Evolutionary conservation across 1,140 invertebrate genomes (phyloP).

Genomic region (Platorchestia sp.): DNA sequence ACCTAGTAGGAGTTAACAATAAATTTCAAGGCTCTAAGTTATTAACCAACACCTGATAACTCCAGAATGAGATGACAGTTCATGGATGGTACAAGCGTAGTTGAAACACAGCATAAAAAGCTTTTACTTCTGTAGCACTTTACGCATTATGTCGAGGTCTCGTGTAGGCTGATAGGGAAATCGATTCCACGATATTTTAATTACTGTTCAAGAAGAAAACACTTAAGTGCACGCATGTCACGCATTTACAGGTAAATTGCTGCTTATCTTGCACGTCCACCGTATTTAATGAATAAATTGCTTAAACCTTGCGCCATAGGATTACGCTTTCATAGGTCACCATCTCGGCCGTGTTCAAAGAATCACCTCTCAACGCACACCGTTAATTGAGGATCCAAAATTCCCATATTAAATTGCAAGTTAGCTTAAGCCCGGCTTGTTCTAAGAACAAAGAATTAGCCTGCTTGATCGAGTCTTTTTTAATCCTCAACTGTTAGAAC

Average conservation of each 20-base stretch:
- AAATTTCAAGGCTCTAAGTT: neutral
- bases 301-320: neutral
- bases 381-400: too few relatives aligned
- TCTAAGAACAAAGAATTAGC: too few relatives aligned
- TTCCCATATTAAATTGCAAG: too few relatives aligned
- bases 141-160: neutral
- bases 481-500: too few relatives aligned
- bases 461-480: too few relatives aligned
- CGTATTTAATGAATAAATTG: neutral
- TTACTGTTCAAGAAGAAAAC: neutral
- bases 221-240: neutral
- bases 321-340: neutral
- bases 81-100: neutral
- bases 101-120: neutral
- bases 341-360: neutral
- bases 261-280: neutral
- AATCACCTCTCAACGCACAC: too few relatives aligned
- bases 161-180: neutral
- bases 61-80: neutral
- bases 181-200: neutral
- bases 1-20: neutral
- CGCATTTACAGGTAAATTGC: neutral
- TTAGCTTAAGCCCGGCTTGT: too few relatives aligned
- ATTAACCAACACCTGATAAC: neutral
- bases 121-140: neutral